Conservation (phyloP, 2,888 invertebrate genomes). For the Eupeodes luniger region DNA sequence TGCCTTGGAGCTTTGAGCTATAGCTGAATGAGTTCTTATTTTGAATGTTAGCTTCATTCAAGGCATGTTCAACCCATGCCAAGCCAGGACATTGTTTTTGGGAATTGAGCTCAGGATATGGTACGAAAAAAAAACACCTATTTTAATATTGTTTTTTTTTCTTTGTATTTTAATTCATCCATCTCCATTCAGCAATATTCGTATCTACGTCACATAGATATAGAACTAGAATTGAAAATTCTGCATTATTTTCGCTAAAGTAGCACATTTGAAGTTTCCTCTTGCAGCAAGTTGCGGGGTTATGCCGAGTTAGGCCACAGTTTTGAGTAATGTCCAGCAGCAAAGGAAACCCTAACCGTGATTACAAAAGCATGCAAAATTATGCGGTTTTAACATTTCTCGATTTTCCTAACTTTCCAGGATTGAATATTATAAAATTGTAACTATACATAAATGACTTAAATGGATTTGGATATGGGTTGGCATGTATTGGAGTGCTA, state of each 20-base stretch:
- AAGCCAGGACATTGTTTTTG: not conserved
- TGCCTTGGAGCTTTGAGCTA: constrained; percentile 37
- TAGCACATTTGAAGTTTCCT: constrained; percentile 36
- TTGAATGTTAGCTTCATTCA: constrained; percentile 34
- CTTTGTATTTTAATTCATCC: constrained; percentile 3
- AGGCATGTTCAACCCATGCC: not conserved
- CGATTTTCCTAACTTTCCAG: constrained; percentile 1
- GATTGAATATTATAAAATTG: constrained; percentile 36
- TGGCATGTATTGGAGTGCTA: not conserved
- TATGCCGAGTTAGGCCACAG: not conserved
- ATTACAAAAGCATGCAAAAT: constrained; percentile 37
- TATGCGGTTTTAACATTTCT: constrained; percentile 63
- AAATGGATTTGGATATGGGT: constrained; percentile 24
- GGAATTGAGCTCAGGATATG: constrained; percentile 10
- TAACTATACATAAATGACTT: constrained; percentile 30
- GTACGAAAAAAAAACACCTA: not conserved
- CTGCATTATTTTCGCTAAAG: constrained; percentile 45
- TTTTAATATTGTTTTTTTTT: constrained; percentile 19
- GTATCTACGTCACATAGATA: not conserved
- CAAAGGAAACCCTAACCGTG: not conserved
- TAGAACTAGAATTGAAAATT: constrained; percentile 29
- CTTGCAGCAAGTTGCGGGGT: not conserved
- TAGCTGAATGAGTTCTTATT: constrained; percentile 35
- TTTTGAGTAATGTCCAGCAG: not conserved
- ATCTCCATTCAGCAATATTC: not conserved